Evolutionary conservation across 2,888 invertebrate species (phyloP).

Genomic region (Oegoconia quadripuncta): DNA sequence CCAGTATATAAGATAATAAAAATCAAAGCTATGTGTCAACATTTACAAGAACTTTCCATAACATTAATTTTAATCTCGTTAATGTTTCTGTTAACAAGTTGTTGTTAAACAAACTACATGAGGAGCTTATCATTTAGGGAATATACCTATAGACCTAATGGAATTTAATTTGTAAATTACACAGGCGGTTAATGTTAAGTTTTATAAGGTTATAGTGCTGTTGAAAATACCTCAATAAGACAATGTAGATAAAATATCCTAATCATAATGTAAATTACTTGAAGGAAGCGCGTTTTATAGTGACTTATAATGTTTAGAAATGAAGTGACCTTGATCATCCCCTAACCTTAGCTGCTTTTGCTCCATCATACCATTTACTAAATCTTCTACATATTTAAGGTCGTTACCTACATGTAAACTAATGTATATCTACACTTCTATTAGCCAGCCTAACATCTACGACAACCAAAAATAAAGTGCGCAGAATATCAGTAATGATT

Average conservation of each 20-base stretch:
- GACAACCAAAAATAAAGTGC: neutral
- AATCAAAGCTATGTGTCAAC: no score
- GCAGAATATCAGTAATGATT: neutral
- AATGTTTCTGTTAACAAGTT: no score
- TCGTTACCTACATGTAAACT: constrained; percentile 13
- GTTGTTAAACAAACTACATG: constrained; percentile 22
- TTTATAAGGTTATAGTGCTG: constrained; percentile 54
- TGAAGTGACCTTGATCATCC: constrained; percentile 76
- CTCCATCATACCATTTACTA: constrained; percentile 50
- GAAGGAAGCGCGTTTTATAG: constrained; percentile 56
- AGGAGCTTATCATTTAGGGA: constrained; percentile 71
- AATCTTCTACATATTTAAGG: constrained; percentile 32
- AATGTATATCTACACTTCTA: neutral
- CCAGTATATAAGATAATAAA: no score
- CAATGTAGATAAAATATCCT: constrained; percentile 50
- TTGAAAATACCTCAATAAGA: constrained; percentile 60
- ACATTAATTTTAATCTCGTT: no score
- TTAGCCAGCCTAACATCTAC: neutral
- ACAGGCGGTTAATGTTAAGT: constrained; percentile 36
- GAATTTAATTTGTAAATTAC: constrained; percentile 37
- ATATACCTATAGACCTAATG: constrained; percentile 29
- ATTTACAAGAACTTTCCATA: no score
- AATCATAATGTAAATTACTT: constrained; percentile 44
- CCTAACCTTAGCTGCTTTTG: constrained; percentile 69
- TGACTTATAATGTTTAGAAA: constrained; percentile 67